phyloP scores from a whole-genome alignment of 2,888 invertebrate genomes.

The Drosophila kokeensis region DNA sequence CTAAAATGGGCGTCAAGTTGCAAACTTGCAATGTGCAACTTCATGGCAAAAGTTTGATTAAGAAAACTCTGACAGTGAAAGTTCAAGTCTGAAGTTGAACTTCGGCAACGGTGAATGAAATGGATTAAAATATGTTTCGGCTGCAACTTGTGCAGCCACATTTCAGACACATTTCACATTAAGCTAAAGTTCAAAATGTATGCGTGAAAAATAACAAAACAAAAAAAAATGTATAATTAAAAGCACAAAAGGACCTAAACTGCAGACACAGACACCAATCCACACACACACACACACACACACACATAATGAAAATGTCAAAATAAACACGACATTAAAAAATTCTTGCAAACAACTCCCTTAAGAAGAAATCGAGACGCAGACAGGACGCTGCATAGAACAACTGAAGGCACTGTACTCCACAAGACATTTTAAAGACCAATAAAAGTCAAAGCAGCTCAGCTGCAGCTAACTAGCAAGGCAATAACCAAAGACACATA shows the following conservation, averaged over 20 bases:
- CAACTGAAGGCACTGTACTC: slow-evolving; percentile 61
- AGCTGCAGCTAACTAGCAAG: slow-evolving; percentile 56
- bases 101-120: slow-evolving; percentile 20
- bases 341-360: slow-evolving; percentile 27
- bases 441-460: slow-evolving; percentile 71
- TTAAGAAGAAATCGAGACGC: slow-evolving; percentile 5
- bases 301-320: slow-evolving; percentile 82
- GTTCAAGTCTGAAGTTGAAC: slow-evolving; percentile 56
- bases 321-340: slow-evolving; percentile 82
- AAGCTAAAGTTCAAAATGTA: slow-evolving; percentile 60
- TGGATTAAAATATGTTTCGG: slow-evolving; percentile 28
- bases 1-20: slow-evolving; percentile 39
- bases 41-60: slow-evolving; percentile 79
- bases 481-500: slow-evolving; percentile 41
- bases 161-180: slow-evolving; percentile 44
- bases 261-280: slow-evolving; percentile 42
- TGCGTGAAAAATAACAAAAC: slow-evolving; percentile 18
- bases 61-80: slow-evolving; percentile 56
- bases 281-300: slow-evolving; percentile 36
- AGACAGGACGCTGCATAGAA: slow-evolving; percentile 30
- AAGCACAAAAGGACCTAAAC: slow-evolving; percentile 51
- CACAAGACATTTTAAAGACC: slow-evolving; percentile 68
- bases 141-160: slow-evolving; percentile 30
- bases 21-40: slow-evolving; percentile 42
- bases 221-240: slow-evolving; percentile 64